Percentiles rank a stretch among this genome's conserved stretches.
phyloP scores from a whole-genome alignment of 1,140 invertebrate species.

The Ostrea edulis region DNA sequence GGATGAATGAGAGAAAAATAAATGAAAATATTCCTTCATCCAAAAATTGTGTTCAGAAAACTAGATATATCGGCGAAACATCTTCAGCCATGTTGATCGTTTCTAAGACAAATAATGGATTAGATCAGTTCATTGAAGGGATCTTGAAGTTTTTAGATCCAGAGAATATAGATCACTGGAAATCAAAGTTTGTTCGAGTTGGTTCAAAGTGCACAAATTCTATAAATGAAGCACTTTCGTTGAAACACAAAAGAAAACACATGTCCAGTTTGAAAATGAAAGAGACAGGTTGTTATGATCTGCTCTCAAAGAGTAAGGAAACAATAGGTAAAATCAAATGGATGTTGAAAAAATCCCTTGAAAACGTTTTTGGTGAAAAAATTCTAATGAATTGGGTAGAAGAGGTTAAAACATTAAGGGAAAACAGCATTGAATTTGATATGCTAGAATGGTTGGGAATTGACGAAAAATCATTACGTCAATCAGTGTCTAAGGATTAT shows the following conservation, averaged over 20 bases:
- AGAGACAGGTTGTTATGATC: not conserved
- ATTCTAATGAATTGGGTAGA: slow-evolving; percentile 87
- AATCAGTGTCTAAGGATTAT: not conserved
- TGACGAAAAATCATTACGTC: not conserved
- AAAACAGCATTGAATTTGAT: not conserved
- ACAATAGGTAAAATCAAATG: not conserved
- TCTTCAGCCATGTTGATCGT: slow-evolving; percentile 86
- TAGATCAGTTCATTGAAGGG: slow-evolving; percentile 92
- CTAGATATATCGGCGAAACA: slow-evolving; percentile 47
- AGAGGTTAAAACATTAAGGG: slow-evolving; percentile 81
- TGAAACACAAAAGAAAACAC: slow-evolving; percentile 55
- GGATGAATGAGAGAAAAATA: slow-evolving; percentile 70
- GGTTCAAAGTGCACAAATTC: slow-evolving; percentile 86
- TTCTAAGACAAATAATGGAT: slow-evolving; percentile 91
- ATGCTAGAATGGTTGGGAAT: slow-evolving; percentile 19
- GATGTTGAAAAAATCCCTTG: not conserved
- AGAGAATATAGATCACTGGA: not conserved
- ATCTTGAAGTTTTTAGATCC: slow-evolving; percentile 64
- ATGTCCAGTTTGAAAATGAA: not conserved
- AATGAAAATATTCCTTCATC: not conserved
- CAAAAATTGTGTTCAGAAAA: not conserved
- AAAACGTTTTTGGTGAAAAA: slow-evolving; percentile 83
- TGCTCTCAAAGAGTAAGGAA: not conserved
- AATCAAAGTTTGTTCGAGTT: slow-evolving; percentile 86
- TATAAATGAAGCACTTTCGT: slow-evolving; percentile 56